Base-by-base conservation (phyloP, 1,140 invertebrate species). In the Drosophila bocki region DNA sequence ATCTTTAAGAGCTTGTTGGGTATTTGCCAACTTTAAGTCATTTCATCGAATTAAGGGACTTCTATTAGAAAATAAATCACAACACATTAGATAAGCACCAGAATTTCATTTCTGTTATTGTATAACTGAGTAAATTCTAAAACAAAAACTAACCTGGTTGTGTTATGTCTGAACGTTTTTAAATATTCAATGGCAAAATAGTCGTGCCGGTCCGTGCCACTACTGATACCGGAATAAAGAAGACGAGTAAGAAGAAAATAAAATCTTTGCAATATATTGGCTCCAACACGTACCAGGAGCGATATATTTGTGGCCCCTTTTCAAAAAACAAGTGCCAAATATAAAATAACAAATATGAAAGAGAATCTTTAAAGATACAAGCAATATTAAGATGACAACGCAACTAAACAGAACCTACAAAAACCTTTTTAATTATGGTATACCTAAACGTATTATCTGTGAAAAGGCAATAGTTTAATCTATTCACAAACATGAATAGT, bases 1-100 rank as follows among this genome's bases (percentile, higher is more conserved):
- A 62, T 72, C 78, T 82, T 82, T 75, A 78, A 85, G 62, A 58
- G 47, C 45, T 35, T 44, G n/a, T 32, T 39, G 67, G 62, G 3
- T 42, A 32, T 17, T 71, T 37, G 42, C 42, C 47, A 56, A 48
- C 42, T 77, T 77, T 50, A 68, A 77, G 62, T 41, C 44, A 53
- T 37, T 68, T 37, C 32, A 17, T 22, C 19, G 26, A 51, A 37
- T 11, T 17, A 7, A 15, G 45, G 22, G 15, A 67, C 15, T 37
- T n/a, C 3, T 51, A 35, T 32, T 7, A 33, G 3, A 53, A 44
- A 12, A 15, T 12, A n/a, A 41, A 41, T 42, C 45, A 26, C 22
- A 48, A 8, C 42, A 2, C 42, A 19, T 29, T 6, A 50, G 32
- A 33, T 33, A 33, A 9, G 8, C 9, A 33, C 8, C 8, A 0